These are phyloP conservation scores for Dasypus novemcinctus DNA, from an alignment of 2,113 vertebrate genomes.

Conservation along the genomic window DNA sequence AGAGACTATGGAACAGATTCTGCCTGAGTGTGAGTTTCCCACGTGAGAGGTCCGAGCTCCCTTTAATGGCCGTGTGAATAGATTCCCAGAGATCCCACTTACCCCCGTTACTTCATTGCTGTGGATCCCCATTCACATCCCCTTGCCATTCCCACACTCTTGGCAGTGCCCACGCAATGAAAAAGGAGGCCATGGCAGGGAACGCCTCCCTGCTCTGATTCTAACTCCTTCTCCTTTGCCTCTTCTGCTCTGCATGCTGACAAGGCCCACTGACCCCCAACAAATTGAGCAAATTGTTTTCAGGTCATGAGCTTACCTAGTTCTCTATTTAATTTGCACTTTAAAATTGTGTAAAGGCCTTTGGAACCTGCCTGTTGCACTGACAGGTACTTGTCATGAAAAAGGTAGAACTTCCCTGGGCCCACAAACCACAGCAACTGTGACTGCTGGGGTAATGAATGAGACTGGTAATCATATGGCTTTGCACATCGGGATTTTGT, in stretches of 20 bases:
- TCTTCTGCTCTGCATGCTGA: neutral
- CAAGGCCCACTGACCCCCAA: conserved; percentile 45
- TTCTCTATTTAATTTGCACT: conserved; percentile 56
- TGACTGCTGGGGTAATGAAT: neutral
- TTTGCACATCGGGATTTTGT: neutral
- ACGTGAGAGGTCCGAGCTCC: neutral
- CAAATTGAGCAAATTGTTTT: conserved; percentile 59
- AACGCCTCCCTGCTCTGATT: accelerated
- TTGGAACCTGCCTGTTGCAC: conserved; percentile 25
- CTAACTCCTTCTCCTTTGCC: neutral
- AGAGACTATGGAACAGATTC: neutral
- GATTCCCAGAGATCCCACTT: neutral
- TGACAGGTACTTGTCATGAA: neutral
- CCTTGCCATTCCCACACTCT: neutral
- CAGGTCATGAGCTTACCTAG: conserved; percentile 69
- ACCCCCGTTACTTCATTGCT: neutral
- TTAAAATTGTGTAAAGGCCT: conserved; percentile 40
- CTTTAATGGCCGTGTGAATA: neutral
- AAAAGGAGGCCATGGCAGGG: neutral
- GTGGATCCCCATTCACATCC: neutral
- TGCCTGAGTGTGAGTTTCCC: neutral
- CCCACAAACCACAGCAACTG: neutral
- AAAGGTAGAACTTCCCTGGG: neutral
- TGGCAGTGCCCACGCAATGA: neutral
- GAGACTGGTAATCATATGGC: neutral